Conservation (phyloP, 2,888 invertebrate species). For the Synergus itoensis region DNA sequence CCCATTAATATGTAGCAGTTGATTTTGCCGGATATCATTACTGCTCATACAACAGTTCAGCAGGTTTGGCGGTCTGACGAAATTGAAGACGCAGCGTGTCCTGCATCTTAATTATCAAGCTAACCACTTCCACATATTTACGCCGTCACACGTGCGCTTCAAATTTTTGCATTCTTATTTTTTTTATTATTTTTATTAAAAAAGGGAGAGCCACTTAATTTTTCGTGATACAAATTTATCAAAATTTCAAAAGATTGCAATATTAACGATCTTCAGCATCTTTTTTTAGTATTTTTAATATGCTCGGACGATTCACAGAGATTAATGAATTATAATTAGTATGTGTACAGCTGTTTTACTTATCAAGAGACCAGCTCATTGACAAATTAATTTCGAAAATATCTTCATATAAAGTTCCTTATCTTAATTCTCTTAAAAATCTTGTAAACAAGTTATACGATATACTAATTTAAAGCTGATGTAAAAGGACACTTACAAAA, state of each 20-base stretch:
- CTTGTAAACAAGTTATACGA: neutral
- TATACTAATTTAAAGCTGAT: neutral
- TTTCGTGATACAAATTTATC: conserved; percentile 36
- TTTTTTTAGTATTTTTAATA: neutral
- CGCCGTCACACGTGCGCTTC: conserved; percentile 49
- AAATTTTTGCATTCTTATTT: conserved; percentile 33
- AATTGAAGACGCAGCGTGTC: conserved; percentile 62
- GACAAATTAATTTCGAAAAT: neutral
- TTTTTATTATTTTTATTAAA: conserved; percentile 39
- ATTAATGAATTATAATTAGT: neutral
- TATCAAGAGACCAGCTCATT: neutral
- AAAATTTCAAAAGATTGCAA: neutral
- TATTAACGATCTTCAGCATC: neutral
- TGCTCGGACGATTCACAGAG: neutral
- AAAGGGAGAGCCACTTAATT: conserved; percentile 36
- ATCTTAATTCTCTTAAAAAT: neutral
- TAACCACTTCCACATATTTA: conserved; percentile 47
- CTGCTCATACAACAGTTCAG: conserved; percentile 52
- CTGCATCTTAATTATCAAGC: conserved; percentile 64
- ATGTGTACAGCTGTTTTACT: neutral
- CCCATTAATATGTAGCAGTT: conserved; percentile 70
- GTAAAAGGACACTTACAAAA: too few species aligned
- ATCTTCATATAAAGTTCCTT: neutral
- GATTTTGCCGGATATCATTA: conserved; percentile 56
- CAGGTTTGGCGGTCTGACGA: conserved; percentile 57